phyloP scores from a whole-genome alignment of 2,113 vertebrate species.

The Amblyopsis rosae region DNA sequence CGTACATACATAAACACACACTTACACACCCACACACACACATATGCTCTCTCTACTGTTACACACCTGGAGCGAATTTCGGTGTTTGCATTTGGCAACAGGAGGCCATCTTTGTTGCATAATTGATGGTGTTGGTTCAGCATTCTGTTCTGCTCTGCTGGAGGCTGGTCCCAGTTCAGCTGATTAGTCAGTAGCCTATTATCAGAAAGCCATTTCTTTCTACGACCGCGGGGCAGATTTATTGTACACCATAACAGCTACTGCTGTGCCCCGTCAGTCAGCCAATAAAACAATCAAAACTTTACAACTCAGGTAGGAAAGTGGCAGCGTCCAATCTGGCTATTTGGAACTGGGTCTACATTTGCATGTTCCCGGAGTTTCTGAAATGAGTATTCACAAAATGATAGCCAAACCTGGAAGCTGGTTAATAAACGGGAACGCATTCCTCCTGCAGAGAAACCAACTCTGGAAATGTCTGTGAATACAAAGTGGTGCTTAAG shows the following conservation, averaged over 20 bases:
- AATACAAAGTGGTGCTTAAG: slow-evolving; percentile 52
- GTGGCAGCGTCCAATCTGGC: neutral
- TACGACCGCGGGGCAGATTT: slow-evolving; percentile 1
- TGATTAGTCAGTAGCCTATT: slow-evolving; percentile 17
- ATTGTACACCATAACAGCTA: slow-evolving; percentile 8
- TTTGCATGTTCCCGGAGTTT: slow-evolving; percentile 25
- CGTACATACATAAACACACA: neutral
- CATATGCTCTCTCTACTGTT: slow-evolving; percentile 11
- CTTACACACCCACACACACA: slow-evolving; percentile 34
- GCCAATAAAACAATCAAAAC: neutral
- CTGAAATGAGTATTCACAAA: neutral
- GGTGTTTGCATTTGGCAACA: slow-evolving; percentile 20
- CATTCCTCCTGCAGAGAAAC: slow-evolving; percentile 35
- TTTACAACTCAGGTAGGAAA: neutral
- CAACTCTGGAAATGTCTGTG: slow-evolving; percentile 52
- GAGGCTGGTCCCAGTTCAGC: slow-evolving; percentile 23
- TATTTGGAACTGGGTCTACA: neutral
- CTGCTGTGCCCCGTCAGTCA: neutral
- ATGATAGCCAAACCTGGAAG: slow-evolving; percentile 1
- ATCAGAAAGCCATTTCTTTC: slow-evolving; percentile 3
- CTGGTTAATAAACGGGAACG: slow-evolving; percentile 42
- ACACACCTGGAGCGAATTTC: slow-evolving; percentile 39
- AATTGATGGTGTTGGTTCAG: slow-evolving; percentile 50
- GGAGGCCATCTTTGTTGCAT: slow-evolving; percentile 45
- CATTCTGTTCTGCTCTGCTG: slow-evolving; percentile 39